These are phyloP conservation scores for Ibycter americanus DNA, from an alignment of 2,797 vertebrate species.

Conservation along the genomic window DNA sequence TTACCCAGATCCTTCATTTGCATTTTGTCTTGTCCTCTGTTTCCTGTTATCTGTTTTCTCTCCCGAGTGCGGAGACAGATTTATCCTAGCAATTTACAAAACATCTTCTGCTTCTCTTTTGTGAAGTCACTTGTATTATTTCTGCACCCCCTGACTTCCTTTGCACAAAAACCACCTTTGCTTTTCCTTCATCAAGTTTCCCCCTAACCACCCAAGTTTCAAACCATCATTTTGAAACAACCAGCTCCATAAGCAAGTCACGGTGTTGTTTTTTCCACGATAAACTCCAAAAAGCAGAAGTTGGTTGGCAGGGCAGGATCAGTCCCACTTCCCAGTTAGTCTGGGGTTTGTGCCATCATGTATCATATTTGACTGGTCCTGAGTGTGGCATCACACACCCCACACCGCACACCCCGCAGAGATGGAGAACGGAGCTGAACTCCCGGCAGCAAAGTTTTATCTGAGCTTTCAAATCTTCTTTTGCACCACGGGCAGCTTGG, in stretches of 20 bases:
- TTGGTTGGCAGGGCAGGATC: not conserved
- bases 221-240: conserved; percentile 46
- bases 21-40: conserved; percentile 37
- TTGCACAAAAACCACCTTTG: conserved; percentile 30
- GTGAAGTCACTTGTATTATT: conserved; percentile 6
- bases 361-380: not conserved
- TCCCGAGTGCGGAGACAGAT: not conserved
- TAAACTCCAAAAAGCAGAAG: not conserved
- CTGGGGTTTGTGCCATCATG: not conserved
- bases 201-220: conserved; percentile 40
- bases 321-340: conserved; percentile 10
- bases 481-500: not conserved
- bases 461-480: conserved; percentile 42
- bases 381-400: not conserved
- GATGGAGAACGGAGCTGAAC: not conserved
- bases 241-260: not conserved
- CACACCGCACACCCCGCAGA: accelerated
- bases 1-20: conserved; percentile 51
- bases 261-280: conserved; percentile 38
- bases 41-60: conserved; percentile 50
- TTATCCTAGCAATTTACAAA: conserved; percentile 42
- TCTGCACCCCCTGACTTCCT: conserved; percentile 17
- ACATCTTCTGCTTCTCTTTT: not conserved
- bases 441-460: not conserved
- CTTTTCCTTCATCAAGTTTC: conserved; percentile 11